These are phyloP conservation scores for Drosophila melanica DNA, from an alignment of 1,140 invertebrate species.

Conservation along the genomic window DNA sequence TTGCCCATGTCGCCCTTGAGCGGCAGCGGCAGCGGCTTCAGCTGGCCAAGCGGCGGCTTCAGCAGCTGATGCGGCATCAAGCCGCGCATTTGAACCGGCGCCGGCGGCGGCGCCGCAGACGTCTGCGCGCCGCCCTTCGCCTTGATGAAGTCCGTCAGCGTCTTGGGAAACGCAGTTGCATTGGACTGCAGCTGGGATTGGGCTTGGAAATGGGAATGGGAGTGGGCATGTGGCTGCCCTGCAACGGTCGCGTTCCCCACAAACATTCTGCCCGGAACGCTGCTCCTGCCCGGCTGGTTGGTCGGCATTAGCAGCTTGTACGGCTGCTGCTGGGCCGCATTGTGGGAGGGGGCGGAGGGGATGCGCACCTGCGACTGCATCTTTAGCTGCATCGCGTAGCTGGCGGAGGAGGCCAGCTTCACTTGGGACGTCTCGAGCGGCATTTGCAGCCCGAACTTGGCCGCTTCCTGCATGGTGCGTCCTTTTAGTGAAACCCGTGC, in stretches of 20 bases:
- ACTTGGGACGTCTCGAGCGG: neutral
- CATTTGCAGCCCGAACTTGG: neutral
- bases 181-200: neutral
- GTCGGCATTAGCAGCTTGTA: neutral
- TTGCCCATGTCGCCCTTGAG: neutral
- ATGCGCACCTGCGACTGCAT: conserved; percentile 1
- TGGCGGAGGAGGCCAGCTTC: neutral
- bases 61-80: neutral
- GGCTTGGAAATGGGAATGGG: neutral
- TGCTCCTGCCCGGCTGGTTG: too few relatives aligned
- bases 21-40: neutral
- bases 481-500: neutral
- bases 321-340: neutral
- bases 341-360: neutral
- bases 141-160: conserved; percentile 9
- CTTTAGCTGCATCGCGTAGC: conserved; percentile 7
- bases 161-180: conserved; percentile 1
- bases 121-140: neutral
- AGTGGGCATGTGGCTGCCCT: neutral
- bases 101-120: too few relatives aligned
- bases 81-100: neutral
- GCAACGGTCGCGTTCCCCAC: neutral
- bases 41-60: neutral
- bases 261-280: neutral
- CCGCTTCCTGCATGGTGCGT: neutral